A percentile compares a stretch with the other conserved stretches of the same genome.
phyloP scores from a whole-genome alignment of 2,888 invertebrate genomes.

The Ormyrus labotus region DNA sequence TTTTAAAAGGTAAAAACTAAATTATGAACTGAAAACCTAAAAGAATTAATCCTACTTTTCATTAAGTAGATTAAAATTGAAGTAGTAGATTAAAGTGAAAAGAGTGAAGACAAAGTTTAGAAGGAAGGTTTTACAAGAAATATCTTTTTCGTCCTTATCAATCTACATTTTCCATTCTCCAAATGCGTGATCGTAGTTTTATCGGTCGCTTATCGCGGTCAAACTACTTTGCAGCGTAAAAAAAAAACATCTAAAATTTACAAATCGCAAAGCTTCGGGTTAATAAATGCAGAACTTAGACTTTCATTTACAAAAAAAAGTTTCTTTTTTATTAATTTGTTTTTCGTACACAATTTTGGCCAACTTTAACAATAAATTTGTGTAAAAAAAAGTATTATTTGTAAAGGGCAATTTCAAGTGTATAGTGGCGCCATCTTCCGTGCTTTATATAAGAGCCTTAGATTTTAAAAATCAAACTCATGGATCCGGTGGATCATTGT shows the following conservation, averaged over 20 bases:
- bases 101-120: neutral
- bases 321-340: slow-evolving; percentile 45
- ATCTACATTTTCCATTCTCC: slow-evolving; percentile 11
- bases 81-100: neutral
- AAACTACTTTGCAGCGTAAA: neutral
- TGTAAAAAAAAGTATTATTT: slow-evolving; percentile 33
- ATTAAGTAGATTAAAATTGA: too few relatives aligned
- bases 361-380: slow-evolving; percentile 51
- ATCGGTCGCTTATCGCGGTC: slow-evolving; percentile 34
- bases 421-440: slow-evolving; percentile 42
- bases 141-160: slow-evolving; percentile 33
- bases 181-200: slow-evolving; percentile 39
- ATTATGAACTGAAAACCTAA: too few relatives aligned
- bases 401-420: slow-evolving; percentile 25
- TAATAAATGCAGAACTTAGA: neutral
- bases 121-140: slow-evolving; percentile 22
- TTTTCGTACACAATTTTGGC: slow-evolving; percentile 37
- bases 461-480: too few relatives aligned
- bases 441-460: neutral
- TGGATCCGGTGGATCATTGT: slow-evolving; percentile 8
- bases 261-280: neutral
- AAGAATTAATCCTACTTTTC: too few relatives aligned
- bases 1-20: neutral
- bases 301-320: slow-evolving; percentile 18
- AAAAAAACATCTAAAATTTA: slow-evolving; percentile 32